Base-by-base conservation (phyloP, 2,888 invertebrate species). In the Tenthredo distinguenda region DNA sequence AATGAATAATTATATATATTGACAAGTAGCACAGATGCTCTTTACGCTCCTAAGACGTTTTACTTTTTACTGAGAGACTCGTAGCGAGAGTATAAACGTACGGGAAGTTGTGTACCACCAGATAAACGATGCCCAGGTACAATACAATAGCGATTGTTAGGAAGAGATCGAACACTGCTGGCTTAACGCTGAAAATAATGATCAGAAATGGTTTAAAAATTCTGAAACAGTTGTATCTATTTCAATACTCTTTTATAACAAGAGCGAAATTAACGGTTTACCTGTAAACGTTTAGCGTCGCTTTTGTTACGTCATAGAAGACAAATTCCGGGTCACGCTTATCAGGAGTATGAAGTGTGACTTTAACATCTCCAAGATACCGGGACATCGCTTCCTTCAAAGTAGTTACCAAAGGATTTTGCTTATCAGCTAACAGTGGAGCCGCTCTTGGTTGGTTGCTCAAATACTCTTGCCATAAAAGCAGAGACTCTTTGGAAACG, bases 101-200 rank as follows among this genome's bases (percentile, higher is more conserved):
- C 12, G 97, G 96, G 92, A 97, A 97, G 88, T 96, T 94, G 87
- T 96, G 96, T 86, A 98, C 96, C 15, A 96, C 94, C 90, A 98
- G 95, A 94, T 98, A 99, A n/a, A 99, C 95, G 6, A 96, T 91
- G n/a, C 96, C 95, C 84, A 99, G 95, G 94, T 99, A 99, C 37
- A 96, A 95, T 55, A 97, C 95, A 91, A 99, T 99, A 58, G 96
- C 96, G 86, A 97, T 93, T 0, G 99, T 99, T 18, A 99, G 95
- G 89, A 99, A 97, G 90, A 99, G 96, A 95, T 99, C 99, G 94
- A 99, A 99, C 85, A 99, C 97, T 12, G 99, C 99, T 87, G 99
- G 99, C 93, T 99, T 99, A 7, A 99, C 99, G 93, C 98, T 98
- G 95, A 90, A 96, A 96, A 87, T 86, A 87, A 90, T 88, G 0